A percentile compares a stretch with the other conserved stretches of the same genome.
Conservation (phyloP, 37 sponge, comb jelly and placozoan species). For the Ianthella basta region DNA sequence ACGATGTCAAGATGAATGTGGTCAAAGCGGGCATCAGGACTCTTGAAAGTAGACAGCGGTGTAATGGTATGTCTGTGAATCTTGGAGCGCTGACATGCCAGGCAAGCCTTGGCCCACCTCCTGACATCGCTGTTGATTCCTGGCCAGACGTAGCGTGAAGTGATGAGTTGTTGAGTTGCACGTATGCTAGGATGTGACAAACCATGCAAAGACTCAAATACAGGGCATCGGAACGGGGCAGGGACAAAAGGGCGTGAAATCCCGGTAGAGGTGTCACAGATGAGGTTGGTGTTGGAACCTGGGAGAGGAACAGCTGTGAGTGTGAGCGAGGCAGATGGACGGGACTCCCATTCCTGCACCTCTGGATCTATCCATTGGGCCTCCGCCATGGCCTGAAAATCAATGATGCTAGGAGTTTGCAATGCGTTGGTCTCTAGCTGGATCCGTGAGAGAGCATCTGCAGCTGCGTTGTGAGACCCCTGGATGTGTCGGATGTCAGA, state of each 20-base stretch:
- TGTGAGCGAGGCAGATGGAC: conserved; percentile 33
- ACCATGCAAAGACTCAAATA: conserved; percentile 56
- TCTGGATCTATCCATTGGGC: conserved; percentile 60
- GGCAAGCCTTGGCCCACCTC: conserved; percentile 48
- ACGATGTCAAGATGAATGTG: conserved; percentile 62
- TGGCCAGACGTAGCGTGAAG: conserved; percentile 56
- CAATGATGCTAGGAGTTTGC: neutral
- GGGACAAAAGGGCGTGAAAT: conserved; percentile 50
- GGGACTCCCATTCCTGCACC: conserved; percentile 37
- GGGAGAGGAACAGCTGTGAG: conserved; percentile 39
- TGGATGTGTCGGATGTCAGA: conserved; percentile 56
- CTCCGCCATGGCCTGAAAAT: conserved; percentile 12
- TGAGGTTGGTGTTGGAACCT: neutral
- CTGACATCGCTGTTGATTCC: conserved; percentile 51
- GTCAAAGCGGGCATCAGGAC: conserved; percentile 55
- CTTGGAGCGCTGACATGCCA: conserved; percentile 53
- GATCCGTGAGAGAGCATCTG: conserved; percentile 68
- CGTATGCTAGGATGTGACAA: conserved; percentile 61
- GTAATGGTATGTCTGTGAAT: conserved; percentile 57
- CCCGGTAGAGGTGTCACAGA: conserved; percentile 53
- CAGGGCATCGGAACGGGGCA: conserved; percentile 28
- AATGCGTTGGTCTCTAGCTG: conserved; percentile 52
- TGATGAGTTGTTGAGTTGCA: conserved; percentile 60
- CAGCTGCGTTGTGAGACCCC: conserved; percentile 55
- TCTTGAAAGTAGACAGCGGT: conserved; percentile 32